Evolutionary conservation across 2,888 invertebrate genomes (phyloP).

Genomic region (Trichacis sp.): DNA sequence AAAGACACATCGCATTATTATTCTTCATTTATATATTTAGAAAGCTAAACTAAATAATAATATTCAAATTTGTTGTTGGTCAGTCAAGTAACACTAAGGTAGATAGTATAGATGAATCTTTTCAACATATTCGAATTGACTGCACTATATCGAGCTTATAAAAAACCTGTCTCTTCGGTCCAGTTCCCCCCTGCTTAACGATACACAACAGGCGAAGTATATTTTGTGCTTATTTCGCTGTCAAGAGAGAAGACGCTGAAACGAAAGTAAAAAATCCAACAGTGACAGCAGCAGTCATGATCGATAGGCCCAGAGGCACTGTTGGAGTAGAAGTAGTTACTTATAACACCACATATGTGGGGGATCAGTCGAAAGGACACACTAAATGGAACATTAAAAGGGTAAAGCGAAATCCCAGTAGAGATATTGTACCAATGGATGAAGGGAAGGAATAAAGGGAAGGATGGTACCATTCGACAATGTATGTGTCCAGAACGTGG

Average conservation of each 20-base stretch:
- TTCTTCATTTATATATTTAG: too few species aligned
- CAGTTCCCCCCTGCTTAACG: too few species aligned
- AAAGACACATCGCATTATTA: too few species aligned
- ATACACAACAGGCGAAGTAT: too few species aligned
- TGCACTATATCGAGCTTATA: too few species aligned
- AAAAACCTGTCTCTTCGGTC: too few species aligned
- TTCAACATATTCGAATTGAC: too few species aligned
- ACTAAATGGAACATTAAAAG: constrained; percentile 61
- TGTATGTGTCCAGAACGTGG: constrained; percentile 56
- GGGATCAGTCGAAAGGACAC: constrained; percentile 46
- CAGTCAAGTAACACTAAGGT: too few species aligned
- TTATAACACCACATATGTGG: constrained; percentile 39
- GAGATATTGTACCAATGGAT: constrained; percentile 62
- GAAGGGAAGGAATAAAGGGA: constrained; percentile 53
- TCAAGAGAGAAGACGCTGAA: neutral
- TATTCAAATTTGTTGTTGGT: too few species aligned
- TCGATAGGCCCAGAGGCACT: constrained; percentile 51
- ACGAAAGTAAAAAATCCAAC: constrained; percentile 18
- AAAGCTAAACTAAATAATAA: too few species aligned
- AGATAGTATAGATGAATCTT: too few species aligned
- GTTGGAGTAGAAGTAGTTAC: constrained; percentile 51
- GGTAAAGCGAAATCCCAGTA: constrained; percentile 64
- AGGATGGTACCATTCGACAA: constrained; percentile 44
- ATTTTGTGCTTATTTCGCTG: neutral
- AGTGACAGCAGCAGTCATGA: constrained; percentile 47